Evolutionary conservation across 2,797 vertebrate species (phyloP), one percentile per base, ranked within the genome.

Genomic region (Scyliorhinus canicula): DNA sequence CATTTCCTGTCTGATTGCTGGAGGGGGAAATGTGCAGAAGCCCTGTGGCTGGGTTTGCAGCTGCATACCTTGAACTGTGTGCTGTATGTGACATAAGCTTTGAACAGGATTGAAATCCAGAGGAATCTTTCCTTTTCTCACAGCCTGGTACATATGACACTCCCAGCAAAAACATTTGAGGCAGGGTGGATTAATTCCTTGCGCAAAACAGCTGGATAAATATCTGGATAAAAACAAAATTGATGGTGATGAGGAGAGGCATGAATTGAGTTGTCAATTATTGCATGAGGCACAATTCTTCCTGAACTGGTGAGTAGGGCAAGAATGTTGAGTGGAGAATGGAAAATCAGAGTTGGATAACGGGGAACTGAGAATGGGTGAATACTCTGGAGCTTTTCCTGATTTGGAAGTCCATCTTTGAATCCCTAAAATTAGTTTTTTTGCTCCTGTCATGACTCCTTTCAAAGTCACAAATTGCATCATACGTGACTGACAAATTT

Each of bases 51-150:
- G 40, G 65, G n/a, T 60, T 91, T 91, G 47, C 60, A 63, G 88
- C 57, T 91, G 88, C 40, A 91, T 65, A 63, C 60, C 40, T 91
- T 91, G 60, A 91, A 91, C n/a, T 44, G 55, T 65, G 57, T 65
- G 60, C 57, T 63, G 35, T 91, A 65, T 63, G 88, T 90, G 86
- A 90, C 55, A 90, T 60, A 26, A 44, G n/a, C 40, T 60, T 91
- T 24, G 3, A 91, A 50, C 19, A 65, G n/a, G 57, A 65, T 8
- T 65, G 57, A n/a, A 91, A 91, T 14, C 21, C 40, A 11, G n/a
- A 44, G 65, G 21, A 44, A 21, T 63, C 86, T 65, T 65, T 4
- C 60, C 60, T 40, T 65, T 91, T 91, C n/a, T 63, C 88, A 63
- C 88, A 91, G 88, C 44, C 19, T 24, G 24, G n/a, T 91, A 9